Evolutionary conservation across 2,797 vertebrate genomes (phyloP).

Genomic region (Petrocephalus sullivani): DNA sequence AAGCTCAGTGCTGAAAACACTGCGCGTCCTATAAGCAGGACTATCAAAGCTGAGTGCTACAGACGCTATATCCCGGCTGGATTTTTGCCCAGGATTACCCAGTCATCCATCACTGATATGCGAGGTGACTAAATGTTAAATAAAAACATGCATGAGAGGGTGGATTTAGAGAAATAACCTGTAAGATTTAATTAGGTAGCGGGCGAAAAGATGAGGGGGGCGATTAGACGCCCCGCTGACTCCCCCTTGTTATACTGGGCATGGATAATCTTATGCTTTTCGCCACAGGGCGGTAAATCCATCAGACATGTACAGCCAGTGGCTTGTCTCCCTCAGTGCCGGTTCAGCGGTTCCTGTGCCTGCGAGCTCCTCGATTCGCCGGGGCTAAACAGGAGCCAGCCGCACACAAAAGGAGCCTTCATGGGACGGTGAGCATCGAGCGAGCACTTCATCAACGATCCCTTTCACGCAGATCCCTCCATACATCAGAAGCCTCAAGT

Average conservation of each 20-base stretch:
- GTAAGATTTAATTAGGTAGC: conserved; percentile 15
- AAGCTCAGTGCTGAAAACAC: background rate
- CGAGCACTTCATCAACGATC: background rate
- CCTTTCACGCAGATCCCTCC: background rate
- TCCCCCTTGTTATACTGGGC: background rate
- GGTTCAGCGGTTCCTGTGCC: background rate
- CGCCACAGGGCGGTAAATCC: background rate
- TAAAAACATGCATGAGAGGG: conserved; percentile 14
- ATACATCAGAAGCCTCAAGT: background rate
- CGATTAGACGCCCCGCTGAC: background rate
- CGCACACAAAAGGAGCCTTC: conserved; percentile 1
- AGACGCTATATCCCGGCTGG: background rate
- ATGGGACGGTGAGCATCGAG: background rate
- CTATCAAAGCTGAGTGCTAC: background rate
- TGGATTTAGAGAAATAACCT: background rate
- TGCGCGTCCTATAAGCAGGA: background rate
- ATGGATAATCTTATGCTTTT: conserved; percentile 11
- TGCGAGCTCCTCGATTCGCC: background rate
- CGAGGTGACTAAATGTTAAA: conserved; percentile 12
- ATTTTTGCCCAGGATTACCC: background rate
- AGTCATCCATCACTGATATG: background rate
- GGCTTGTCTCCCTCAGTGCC: background rate
- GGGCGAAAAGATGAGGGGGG: conserved; percentile 2
- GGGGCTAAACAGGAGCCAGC: background rate
- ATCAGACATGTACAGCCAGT: background rate